Conservation (phyloP, 2,113 vertebrate species). For the Larimichthys crocea region DNA sequence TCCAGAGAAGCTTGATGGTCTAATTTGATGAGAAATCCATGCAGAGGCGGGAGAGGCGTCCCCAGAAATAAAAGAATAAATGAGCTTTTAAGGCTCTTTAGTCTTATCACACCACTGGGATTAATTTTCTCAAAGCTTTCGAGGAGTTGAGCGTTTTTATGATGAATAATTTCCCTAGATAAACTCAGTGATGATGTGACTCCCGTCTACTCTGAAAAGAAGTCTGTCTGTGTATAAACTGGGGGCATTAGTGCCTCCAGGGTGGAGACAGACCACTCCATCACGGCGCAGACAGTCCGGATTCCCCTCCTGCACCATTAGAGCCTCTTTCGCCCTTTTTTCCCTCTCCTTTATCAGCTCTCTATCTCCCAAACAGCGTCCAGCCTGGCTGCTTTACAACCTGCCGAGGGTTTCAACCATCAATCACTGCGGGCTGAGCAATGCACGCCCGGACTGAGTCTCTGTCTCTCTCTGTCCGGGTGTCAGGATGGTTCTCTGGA, state of each 20-base stretch:
- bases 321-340: conserved; percentile 29
- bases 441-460: not conserved
- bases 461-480: not conserved
- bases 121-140: conserved; percentile 38
- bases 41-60: not conserved
- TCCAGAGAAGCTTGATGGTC: conserved; percentile 32
- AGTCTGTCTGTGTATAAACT: conserved; percentile 67
- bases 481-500: conserved; percentile 4
- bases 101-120: conserved; percentile 43
- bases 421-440: conserved; percentile 56
- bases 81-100: conserved; percentile 12
- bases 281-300: conserved; percentile 70
- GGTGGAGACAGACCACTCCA: conserved; percentile 64
- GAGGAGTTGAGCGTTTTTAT: conserved; percentile 49
- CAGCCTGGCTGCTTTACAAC: conserved; percentile 69
- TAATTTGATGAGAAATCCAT: conserved; percentile 30
- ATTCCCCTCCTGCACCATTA: conserved; percentile 74
- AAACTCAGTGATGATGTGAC: conserved; percentile 31
- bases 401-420: conserved; percentile 56
- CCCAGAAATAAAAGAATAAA: not conserved
- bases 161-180: conserved; percentile 64
- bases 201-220: conserved; percentile 14
- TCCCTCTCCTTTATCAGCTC: conserved; percentile 73
- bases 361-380: conserved; percentile 78
- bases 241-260: conserved; percentile 65